A percentile compares a stretch with the other conserved stretches of the same genome.
These are phyloP conservation scores for Macroramphosus scolopax DNA, from an alignment of 2,797 vertebrate species.

Conservation along the genomic window DNA sequence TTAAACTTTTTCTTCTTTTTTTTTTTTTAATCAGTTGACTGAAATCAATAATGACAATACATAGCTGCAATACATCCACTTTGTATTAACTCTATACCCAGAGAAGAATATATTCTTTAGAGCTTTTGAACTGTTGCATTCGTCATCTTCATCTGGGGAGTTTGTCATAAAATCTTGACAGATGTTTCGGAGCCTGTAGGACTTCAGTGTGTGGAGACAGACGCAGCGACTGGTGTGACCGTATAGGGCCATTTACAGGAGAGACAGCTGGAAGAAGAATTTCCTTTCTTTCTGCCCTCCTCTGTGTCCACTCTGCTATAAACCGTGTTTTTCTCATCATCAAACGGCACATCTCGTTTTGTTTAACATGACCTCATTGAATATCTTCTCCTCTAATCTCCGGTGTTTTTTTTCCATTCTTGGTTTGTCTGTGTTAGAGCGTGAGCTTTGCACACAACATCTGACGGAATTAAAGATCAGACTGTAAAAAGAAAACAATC, in stretches of 20 bases:
- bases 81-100: background rate
- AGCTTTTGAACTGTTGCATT: constrained; percentile 7
- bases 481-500: constrained; percentile 13
- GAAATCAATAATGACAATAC: too few species aligned
- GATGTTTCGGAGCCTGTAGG: constrained; percentile 4
- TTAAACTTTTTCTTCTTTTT: too few species aligned
- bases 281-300: constrained; percentile 56
- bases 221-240: constrained; percentile 36
- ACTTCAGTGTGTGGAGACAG: constrained; percentile 26
- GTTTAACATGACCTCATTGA: constrained; percentile 71
- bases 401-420: constrained; percentile 25
- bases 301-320: constrained; percentile 39
- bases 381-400: constrained; percentile 35
- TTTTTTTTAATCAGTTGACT: background rate
- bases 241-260: constrained; percentile 48
- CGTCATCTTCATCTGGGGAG: background rate
- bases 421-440: constrained; percentile 21
- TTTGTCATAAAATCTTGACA: constrained; percentile 12
- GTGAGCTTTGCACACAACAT: constrained; percentile 38
- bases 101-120: too few species aligned
- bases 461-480: constrained; percentile 33
- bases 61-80: too few species aligned
- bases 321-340: constrained; percentile 37
- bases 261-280: constrained; percentile 7
- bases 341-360: constrained; percentile 72